A percentile compares a stretch with the other conserved stretches of the same genome.
Conservation (phyloP, 2,888 invertebrate genomes). For the Meiosimyza platycephala region DNA sequence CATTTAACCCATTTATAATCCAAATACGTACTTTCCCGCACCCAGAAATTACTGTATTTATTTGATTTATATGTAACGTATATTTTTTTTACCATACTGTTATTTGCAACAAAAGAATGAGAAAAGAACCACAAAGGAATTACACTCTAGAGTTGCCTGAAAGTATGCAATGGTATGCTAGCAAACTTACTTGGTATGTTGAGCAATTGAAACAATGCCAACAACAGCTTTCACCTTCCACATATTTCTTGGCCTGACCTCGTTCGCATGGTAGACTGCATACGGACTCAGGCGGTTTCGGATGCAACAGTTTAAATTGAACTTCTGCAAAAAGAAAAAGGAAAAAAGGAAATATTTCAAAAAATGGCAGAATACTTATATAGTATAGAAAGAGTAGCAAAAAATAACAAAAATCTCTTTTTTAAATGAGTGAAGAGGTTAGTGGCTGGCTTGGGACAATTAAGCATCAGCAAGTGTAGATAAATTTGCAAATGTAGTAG, state of each 20-base stretch:
- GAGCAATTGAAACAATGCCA: conserved; percentile 95
- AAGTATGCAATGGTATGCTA: not conserved
- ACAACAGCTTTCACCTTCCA: conserved; percentile 93
- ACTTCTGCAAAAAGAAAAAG: conserved; percentile 72
- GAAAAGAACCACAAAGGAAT: not conserved
- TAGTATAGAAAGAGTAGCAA: no score
- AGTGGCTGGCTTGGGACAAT: no score
- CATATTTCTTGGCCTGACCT: conserved; percentile 92
- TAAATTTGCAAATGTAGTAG: no score
- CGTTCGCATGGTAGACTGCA: conserved; percentile 90
- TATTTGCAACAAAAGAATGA: no score
- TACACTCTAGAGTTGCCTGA: not conserved
- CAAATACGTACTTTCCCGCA: no score
- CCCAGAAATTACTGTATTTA: no score
- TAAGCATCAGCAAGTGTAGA: no score
- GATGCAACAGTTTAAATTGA: conserved; percentile 84
- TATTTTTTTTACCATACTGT: no score
- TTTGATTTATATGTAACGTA: no score
- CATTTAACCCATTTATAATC: no score
- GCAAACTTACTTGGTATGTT: conserved; percentile 78
- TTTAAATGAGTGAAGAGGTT: no score
- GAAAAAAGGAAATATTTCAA: conserved; percentile 22
- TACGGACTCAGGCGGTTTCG: conserved; percentile 86
- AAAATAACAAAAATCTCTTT: no score
- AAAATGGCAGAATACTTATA: not conserved